These are phyloP conservation scores for Phyllostomus hastatus DNA, from an alignment of 2,113 vertebrate genomes.

Conservation along the genomic window DNA sequence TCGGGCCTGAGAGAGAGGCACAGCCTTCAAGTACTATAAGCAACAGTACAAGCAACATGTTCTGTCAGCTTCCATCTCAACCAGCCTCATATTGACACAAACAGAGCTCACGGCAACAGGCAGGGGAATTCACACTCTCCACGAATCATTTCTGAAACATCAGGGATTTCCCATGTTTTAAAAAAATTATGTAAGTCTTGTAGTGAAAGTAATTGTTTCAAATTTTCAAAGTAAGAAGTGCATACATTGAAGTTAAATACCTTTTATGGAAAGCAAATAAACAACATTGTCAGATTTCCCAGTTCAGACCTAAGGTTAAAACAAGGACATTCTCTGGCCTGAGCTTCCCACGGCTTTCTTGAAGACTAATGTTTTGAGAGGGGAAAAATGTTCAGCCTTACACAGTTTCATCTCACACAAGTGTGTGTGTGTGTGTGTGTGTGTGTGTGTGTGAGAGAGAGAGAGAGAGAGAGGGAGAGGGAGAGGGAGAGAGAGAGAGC, in stretches of 20 bases:
- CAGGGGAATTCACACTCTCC: conserved; percentile 61
- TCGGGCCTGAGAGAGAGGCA: conserved; percentile 58
- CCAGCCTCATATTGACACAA: conserved; percentile 65
- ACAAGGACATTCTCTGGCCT: not conserved
- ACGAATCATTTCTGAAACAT: conserved; percentile 66
- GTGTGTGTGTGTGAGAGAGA: not conserved
- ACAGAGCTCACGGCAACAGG: conserved; percentile 65
- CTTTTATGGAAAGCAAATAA: conserved; percentile 41
- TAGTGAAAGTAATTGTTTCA: conserved; percentile 55
- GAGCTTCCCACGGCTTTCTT: not conserved
- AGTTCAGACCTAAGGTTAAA: not conserved
- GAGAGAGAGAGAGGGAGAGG: not conserved
- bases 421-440: not conserved
- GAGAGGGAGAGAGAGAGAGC: too few species aligned
- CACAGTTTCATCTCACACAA: not conserved
- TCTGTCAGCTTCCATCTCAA: conserved; percentile 73
- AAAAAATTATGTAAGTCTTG: conserved; percentile 65
- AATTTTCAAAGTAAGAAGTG: conserved; percentile 62
- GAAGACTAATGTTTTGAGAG: not conserved
- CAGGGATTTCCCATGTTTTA: conserved; percentile 61
- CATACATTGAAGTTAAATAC: conserved; percentile 42
- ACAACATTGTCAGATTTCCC: conserved; percentile 43
- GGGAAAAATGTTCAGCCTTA: not conserved
- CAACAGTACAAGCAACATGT: conserved; percentile 62
- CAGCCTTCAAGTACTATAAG: conserved; percentile 47